A percentile compares a stretch with the other conserved stretches of the same genome.
phyloP scores from a whole-genome alignment of 37 sponge, comb jelly and placozoan genomes.

The Diacarnus erythraeanus region DNA sequence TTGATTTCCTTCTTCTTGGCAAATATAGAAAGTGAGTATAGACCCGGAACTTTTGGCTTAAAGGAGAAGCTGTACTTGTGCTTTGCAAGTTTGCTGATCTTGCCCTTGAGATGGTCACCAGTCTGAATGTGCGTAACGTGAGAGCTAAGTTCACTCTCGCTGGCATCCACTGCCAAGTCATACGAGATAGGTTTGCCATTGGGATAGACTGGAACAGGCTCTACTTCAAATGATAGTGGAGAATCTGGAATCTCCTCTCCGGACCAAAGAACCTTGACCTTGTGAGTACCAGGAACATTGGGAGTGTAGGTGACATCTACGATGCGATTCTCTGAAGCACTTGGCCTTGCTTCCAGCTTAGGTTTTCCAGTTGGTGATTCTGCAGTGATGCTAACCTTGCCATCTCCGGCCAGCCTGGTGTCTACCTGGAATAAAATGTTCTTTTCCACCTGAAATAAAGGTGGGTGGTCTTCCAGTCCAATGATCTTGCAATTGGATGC shows the following conservation, averaged over 20 bases:
- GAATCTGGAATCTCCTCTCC: slow-evolving; percentile 53
- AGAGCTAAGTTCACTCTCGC: slow-evolving; percentile 40
- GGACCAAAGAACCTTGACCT: slow-evolving; percentile 42
- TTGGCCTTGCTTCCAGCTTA: slow-evolving; percentile 5
- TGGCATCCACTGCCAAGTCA: slow-evolving; percentile 34
- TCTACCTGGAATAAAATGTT: slow-evolving; percentile 51
- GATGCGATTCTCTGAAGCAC: slow-evolving; percentile 4
- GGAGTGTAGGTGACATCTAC: slow-evolving; percentile 59
- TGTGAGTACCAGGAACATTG: slow-evolving; percentile 57
- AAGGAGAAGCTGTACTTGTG: slow-evolving; percentile 34
- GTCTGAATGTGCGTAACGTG: slow-evolving; percentile 41
- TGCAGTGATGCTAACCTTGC: slow-evolving; percentile 18
- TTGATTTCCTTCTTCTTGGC: slow-evolving; percentile 15
- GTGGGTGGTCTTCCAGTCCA: slow-evolving; percentile 39
- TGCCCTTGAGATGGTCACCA: slow-evolving; percentile 41
- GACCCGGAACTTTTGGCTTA: slow-evolving; percentile 46
- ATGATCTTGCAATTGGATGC: slow-evolving; percentile 46
- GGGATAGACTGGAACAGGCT: slow-evolving; percentile 9
- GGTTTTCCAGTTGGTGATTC: slow-evolving; percentile 29
- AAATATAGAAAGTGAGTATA: slow-evolving; percentile 25
- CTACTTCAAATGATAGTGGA: slow-evolving; percentile 55
- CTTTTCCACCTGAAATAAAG: slow-evolving; percentile 19
- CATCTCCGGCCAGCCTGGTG: slow-evolving; percentile 72
- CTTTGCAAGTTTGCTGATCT: slow-evolving; percentile 38
- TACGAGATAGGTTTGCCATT: slow-evolving; percentile 30